Conservation (phyloP, 2,888 invertebrate genomes). For the Volucella inanis region DNA sequence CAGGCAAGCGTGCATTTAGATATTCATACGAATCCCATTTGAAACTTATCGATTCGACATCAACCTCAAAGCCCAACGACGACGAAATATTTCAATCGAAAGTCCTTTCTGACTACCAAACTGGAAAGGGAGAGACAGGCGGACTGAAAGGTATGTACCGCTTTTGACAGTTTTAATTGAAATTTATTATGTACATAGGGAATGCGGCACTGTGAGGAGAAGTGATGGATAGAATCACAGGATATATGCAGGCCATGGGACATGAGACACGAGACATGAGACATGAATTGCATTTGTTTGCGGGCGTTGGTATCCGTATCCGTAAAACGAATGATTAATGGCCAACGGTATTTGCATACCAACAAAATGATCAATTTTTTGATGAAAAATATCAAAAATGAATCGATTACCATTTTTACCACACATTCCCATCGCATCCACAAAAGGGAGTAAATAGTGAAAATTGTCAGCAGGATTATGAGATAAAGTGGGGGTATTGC, state of each 20-base stretch:
- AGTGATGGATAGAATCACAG: constrained; percentile 3
- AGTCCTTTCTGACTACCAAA: constrained; percentile 40
- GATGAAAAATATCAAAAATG: constrained; percentile 3
- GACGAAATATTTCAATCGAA: constrained; percentile 45
- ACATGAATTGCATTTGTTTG: constrained; percentile 45
- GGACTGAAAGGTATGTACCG: background rate
- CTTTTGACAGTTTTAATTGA: constrained; percentile 72
- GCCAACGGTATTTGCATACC: constrained; percentile 51
- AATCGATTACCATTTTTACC: constrained; percentile 4
- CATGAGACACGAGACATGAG: background rate
- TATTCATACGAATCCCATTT: background rate
- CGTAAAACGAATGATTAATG: constrained; percentile 48
- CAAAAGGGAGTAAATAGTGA: no score
- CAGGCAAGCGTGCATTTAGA: no score
- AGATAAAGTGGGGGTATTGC: no score
- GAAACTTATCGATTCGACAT: constrained; percentile 9
- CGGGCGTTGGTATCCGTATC: background rate
- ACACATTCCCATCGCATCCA: no score
- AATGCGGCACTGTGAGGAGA: constrained; percentile 12
- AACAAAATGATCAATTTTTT: constrained; percentile 41
- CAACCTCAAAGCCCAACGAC: background rate
- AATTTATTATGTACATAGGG: constrained; percentile 70
- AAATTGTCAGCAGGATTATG: no score
- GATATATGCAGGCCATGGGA: constrained; percentile 20
- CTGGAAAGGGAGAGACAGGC: no score